Conservation (phyloP, 2,113 vertebrate species). For the Perognathus longimembris region DNA sequence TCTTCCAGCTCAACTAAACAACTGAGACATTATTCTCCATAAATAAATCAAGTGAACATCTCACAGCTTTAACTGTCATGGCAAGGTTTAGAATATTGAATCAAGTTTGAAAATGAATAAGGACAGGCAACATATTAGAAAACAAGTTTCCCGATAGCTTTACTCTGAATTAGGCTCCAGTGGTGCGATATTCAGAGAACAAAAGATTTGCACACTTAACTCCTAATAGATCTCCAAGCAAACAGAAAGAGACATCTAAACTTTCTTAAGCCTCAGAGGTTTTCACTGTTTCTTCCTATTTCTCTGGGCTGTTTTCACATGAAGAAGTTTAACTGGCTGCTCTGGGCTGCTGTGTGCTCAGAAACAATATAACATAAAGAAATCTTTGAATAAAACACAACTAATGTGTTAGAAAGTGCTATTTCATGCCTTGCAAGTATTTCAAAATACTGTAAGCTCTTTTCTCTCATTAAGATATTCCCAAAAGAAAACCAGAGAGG, state of each 20-base stretch:
- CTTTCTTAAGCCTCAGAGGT: slow-evolving; percentile 15
- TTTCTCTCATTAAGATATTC: slow-evolving; percentile 66
- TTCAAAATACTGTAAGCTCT: slow-evolving; percentile 60
- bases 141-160: neutral
- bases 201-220: neutral
- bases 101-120: slow-evolving; percentile 27
- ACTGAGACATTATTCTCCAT: slow-evolving; percentile 3
- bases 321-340: neutral
- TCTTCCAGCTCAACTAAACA: neutral
- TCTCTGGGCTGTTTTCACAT: slow-evolving; percentile 13
- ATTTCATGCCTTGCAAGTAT: slow-evolving; percentile 37
- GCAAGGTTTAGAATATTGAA: slow-evolving; percentile 45
- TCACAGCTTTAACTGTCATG: neutral
- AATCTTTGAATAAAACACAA: slow-evolving; percentile 55
- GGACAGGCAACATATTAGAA: neutral
- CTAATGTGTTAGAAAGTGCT: slow-evolving; percentile 51
- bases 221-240: neutral
- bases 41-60: slow-evolving; percentile 10
- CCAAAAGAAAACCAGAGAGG: slow-evolving; percentile 37
- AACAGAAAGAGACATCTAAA: slow-evolving; percentile 41
- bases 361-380: slow-evolving; percentile 68
- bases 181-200: neutral
- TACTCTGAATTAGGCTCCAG: neutral
- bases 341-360: neutral
- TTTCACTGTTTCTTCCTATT: neutral